Percentiles rank a stretch among this genome's conserved stretches.
Evolutionary conservation across 2,113 vertebrate species (phyloP).

Genomic region (Fulica atra): DNA sequence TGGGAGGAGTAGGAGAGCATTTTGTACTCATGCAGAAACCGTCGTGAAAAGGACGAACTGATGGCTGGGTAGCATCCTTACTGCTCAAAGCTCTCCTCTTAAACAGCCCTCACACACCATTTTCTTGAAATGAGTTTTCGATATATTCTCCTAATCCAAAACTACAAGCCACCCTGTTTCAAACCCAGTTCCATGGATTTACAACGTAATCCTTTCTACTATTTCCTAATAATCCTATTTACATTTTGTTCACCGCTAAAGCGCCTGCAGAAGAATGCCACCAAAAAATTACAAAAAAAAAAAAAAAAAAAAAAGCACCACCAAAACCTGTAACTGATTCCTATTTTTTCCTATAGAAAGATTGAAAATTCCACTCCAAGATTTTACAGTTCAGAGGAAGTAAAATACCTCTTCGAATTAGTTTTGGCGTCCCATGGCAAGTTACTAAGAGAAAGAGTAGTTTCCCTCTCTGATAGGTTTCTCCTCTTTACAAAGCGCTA

Average conservation of each 20-base stretch:
- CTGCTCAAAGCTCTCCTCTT: background rate
- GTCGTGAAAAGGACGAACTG: background rate
- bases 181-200: slow-evolving; percentile 23
- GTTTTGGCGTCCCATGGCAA: background rate
- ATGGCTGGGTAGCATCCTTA: background rate
- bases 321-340: background rate
- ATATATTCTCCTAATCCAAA: background rate
- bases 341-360: background rate
- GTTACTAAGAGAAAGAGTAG: background rate
- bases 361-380: background rate
- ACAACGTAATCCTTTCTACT: slow-evolving; percentile 41
- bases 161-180: background rate
- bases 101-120: background rate
- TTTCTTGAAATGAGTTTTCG: background rate
- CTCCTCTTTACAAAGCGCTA: background rate
- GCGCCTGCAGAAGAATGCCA: background rate
- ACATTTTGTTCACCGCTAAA: slow-evolving; percentile 18
- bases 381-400: background rate
- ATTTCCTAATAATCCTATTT: slow-evolving; percentile 60
- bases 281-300: background rate
- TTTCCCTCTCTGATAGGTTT: background rate
- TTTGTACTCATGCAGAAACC: background rate
- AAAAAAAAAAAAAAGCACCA: too few species aligned
- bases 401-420: background rate
- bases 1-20: background rate